Percentiles rank a stretch among this genome's conserved stretches.
These are phyloP conservation scores for Desoria tigrina DNA, from an alignment of 2,888 invertebrate species.

Conservation along the genomic window DNA sequence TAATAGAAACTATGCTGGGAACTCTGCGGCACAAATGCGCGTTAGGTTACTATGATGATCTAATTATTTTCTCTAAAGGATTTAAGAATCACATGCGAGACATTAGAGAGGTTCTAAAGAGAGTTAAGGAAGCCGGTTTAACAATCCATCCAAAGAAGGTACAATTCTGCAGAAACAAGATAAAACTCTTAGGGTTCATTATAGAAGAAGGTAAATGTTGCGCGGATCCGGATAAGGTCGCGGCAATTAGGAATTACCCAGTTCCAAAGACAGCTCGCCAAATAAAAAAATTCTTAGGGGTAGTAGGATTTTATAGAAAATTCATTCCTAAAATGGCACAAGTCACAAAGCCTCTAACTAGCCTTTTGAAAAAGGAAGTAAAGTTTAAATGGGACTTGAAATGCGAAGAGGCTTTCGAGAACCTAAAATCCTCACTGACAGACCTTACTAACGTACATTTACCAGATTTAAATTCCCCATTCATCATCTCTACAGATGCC, in stretches of 20 bases:
- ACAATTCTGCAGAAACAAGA: constrained; percentile 19
- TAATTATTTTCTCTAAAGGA: constrained; percentile 41
- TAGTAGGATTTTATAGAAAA: constrained; percentile 35
- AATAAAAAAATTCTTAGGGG: constrained; percentile 31
- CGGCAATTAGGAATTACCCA: constrained; percentile 34
- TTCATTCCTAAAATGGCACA: constrained; percentile 33
- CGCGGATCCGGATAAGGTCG: constrained; percentile 55
- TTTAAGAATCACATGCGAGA: constrained; percentile 44
- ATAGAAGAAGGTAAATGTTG: constrained; percentile 55
- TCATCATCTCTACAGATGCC: constrained; percentile 13
- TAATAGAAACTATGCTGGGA: constrained; percentile 54
- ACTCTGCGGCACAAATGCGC: constrained; percentile 51
- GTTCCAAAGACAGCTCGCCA: constrained; percentile 27
- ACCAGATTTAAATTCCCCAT: constrained; percentile 7
- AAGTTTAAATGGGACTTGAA: constrained; percentile 26
- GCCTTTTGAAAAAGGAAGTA: constrained; percentile 32
- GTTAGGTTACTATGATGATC: constrained; percentile 55
- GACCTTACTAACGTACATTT: constrained; percentile 46
- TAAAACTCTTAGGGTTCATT: constrained; percentile 56
- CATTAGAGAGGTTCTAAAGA: constrained; percentile 16
- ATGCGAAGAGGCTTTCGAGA: constrained; percentile 24
- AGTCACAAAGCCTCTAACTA: constrained; percentile 32
- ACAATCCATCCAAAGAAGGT: constrained; percentile 52
- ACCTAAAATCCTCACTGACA: constrained; percentile 18
- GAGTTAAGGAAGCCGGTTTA: constrained; percentile 39